Evolutionary conservation across 2,113 vertebrate species (phyloP), one percentile per base, ranked within the genome.

Genomic region (Irena cyanogastra): DNA sequence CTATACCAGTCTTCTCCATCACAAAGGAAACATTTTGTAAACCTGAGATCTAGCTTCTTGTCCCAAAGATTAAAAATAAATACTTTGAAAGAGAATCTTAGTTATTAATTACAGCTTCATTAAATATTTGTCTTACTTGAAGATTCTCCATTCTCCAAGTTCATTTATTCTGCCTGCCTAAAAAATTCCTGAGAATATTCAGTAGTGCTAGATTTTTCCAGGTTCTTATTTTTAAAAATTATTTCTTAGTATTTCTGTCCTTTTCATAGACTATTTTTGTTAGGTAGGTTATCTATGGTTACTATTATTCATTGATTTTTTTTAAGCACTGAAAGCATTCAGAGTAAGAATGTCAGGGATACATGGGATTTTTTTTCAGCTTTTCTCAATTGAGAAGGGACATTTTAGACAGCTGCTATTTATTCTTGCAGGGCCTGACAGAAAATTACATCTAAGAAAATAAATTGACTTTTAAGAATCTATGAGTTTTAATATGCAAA

Each of bases 1-100:
- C 28, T 66, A 28, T 27, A 80, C 4, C 11, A 45, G 41, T 57
- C 84, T 39, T 61, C 60, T 89, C 35, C 15, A 41, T 35, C 10
- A 19, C 39, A 90, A 70, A 75, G 22, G 76, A 95, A 95, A 74
- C 23, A 41, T 60, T 79, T 84, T 83, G 61, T 54, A 90, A 90
- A 83, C 23, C 39, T 10, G 1, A 27, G 59, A 81, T 27, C 57
- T 56, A 83, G 31, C n/a, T 92, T 94, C 56, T 41, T 69, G 18
- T 91, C 65, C 16, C 37, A 70, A 83, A 88, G 79, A 83, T n/a
- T 91, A 92, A 93, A 93, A 94, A 90, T 65, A 90, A 83, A 70
- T 52, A 59, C 44, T 80, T 61, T 47, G 71, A 88, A 77, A 85
- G 30, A 83, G 41, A 83, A 71, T 53, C 72, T 94, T 71, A 93